A percentile compares a stretch with the other conserved stretches of the same genome.
Evolutionary conservation across 1,140 invertebrate species (phyloP).

Genomic region (Pseudomyrmex dendroicus): DNA sequence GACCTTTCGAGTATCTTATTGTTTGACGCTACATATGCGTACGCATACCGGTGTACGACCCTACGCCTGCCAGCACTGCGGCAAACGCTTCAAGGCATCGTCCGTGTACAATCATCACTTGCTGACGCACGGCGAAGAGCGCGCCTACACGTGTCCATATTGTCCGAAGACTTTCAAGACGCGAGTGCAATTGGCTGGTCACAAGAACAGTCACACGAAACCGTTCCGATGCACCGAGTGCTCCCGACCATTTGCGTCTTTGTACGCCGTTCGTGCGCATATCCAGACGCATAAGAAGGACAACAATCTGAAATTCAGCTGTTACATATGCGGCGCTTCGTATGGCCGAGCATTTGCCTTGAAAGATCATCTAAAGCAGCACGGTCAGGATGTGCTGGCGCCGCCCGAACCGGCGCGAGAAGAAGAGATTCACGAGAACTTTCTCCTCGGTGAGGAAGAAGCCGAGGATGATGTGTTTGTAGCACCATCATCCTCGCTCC

Average conservation of each 20-base stretch:
- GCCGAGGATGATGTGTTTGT: constrained; percentile 77
- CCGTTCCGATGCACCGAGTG: constrained; percentile 90
- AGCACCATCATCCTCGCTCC: constrained; percentile 72
- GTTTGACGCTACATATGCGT: constrained; percentile 91
- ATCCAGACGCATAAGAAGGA: constrained; percentile 90
- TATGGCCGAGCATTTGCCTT: constrained; percentile 90
- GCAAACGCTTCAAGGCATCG: constrained; percentile 91
- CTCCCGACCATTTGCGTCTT: constrained; percentile 89
- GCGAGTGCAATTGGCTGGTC: constrained; percentile 90
- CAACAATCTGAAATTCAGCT: constrained; percentile 89
- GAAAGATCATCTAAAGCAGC: constrained; percentile 89
- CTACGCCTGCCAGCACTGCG: constrained; percentile 89
- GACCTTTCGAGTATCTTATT: constrained; percentile 91
- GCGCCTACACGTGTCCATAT: constrained; percentile 89
- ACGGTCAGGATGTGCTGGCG: constrained; percentile 82
- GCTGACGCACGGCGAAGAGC: constrained; percentile 89
- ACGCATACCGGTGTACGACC: constrained; percentile 91
- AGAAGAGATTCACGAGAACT: constrained; percentile 80
- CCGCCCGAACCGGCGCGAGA: constrained; percentile 80
- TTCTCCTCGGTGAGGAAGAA: constrained; percentile 76
- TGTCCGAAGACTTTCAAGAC: constrained; percentile 92
- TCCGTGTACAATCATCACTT: constrained; percentile 91
- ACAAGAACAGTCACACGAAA: constrained; percentile 92
- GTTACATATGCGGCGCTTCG: constrained; percentile 89
- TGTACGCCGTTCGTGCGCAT: constrained; percentile 90